Evolutionary conservation across 2,888 invertebrate genomes (phyloP).

Genomic region (Netelia virgata): DNA sequence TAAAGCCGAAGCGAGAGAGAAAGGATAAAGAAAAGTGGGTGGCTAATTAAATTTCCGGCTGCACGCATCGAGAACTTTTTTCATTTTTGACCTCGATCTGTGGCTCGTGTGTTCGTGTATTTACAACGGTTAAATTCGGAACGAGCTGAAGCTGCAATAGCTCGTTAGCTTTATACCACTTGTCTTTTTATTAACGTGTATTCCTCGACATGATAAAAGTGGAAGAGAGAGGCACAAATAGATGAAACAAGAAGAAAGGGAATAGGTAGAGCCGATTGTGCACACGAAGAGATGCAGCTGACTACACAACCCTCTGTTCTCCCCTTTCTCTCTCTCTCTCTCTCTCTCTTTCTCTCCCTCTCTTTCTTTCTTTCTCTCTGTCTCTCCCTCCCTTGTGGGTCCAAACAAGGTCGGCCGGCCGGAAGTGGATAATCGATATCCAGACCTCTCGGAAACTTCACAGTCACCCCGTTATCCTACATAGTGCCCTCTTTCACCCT

Average conservation of each 20-base stretch:
- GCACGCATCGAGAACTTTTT: background rate
- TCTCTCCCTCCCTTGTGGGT: slow-evolving; percentile 8
- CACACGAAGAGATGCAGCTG: slow-evolving; percentile 40
- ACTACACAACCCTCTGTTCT: slow-evolving; percentile 1
- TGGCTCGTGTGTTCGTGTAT: background rate
- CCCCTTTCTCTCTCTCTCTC: background rate
- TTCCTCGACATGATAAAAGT: background rate
- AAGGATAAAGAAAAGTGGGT: slow-evolving; percentile 6
- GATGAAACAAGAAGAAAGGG: slow-evolving; percentile 41
- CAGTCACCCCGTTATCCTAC: slow-evolving; percentile 51
- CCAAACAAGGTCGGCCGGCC: slow-evolving; percentile 60
- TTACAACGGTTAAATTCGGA: slow-evolving; percentile 28
- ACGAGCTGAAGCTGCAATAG: slow-evolving; percentile 11
- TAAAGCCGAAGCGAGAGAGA: slow-evolving; percentile 13
- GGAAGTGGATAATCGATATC: slow-evolving; percentile 65
- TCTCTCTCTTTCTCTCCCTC: background rate
- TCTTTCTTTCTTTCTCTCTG: background rate
- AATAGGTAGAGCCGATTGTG: slow-evolving; percentile 52
- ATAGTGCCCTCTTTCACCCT: slow-evolving; percentile 24
- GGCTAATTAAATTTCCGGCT: slow-evolving; percentile 49
- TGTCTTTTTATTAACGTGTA: slow-evolving; percentile 20
- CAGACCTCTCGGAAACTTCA: slow-evolving; percentile 49
- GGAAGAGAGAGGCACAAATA: slow-evolving; percentile 3
- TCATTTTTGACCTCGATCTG: slow-evolving; percentile 27
- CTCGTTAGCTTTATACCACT: slow-evolving; percentile 41